Conservation (phyloP, 2,113 vertebrate genomes). For the Perca flavescens region DNA sequence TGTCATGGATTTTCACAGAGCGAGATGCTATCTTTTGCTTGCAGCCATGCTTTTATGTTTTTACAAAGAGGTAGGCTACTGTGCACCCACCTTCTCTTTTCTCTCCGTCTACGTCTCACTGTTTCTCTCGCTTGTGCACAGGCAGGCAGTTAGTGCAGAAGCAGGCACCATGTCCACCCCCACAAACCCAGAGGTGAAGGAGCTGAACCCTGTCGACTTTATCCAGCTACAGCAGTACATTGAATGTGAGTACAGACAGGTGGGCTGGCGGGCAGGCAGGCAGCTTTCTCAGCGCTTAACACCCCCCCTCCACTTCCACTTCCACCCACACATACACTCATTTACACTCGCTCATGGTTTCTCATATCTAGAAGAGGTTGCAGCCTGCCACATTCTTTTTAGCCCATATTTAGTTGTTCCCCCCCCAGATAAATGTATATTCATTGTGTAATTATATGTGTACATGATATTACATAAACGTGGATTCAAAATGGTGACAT, state of each 20-base stretch:
- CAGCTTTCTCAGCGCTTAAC: constrained; percentile 56
- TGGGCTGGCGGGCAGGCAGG: constrained; percentile 46
- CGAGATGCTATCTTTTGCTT: constrained; percentile 64
- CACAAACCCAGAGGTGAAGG: constrained; percentile 83
- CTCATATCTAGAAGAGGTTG: constrained; percentile 60
- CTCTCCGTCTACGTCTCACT: constrained; percentile 46
- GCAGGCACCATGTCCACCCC: constrained; percentile 80
- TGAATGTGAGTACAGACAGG: constrained; percentile 90
- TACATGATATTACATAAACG: neutral
- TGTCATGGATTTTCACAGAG: constrained; percentile 45
- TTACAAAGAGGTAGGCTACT: constrained; percentile 62
- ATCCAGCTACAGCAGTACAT: constrained; percentile 95
- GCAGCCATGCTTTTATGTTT: constrained; percentile 66
- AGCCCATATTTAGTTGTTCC: constrained; percentile 5
- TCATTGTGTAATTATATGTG: constrained; percentile 9
- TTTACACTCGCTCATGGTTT: constrained; percentile 63
- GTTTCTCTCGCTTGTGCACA: constrained; percentile 60
- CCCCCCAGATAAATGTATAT: neutral
- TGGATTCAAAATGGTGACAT: neutral
- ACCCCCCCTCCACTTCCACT: constrained; percentile 49
- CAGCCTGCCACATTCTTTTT: constrained; percentile 49
- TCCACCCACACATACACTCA: constrained; percentile 66
- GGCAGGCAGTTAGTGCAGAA: constrained; percentile 69
- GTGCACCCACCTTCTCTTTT: constrained; percentile 69
- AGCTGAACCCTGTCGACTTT: constrained; percentile 91